A percentile compares a stretch with the other conserved stretches of the same genome.
phyloP scores from a whole-genome alignment of 2,113 vertebrate genomes.

The Anthoscopus minutus region DNA sequence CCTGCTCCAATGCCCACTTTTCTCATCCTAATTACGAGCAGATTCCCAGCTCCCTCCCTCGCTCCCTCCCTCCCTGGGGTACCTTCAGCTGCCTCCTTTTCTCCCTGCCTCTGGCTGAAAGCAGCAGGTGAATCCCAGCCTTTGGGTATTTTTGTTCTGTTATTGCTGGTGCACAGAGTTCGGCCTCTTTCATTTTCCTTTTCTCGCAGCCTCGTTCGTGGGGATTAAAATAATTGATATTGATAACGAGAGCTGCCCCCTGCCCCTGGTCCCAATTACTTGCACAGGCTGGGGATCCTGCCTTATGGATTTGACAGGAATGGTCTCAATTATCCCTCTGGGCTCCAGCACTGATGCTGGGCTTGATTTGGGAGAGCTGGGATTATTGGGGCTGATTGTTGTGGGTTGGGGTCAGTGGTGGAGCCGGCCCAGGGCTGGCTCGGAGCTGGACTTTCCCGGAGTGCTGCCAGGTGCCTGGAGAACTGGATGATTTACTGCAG shows the following conservation, averaged over 20 bases:
- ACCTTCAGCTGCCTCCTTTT: background rate
- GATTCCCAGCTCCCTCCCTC: background rate
- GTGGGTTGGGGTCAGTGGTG: background rate
- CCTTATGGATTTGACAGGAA: background rate
- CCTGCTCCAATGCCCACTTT: conserved; percentile 17
- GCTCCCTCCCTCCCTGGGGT: background rate
- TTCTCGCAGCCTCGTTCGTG: background rate
- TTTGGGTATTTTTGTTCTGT: background rate
- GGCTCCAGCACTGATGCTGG: conserved; percentile 9
- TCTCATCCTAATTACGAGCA: conserved; percentile 49
- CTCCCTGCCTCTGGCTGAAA: background rate
- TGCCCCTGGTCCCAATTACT: conserved; percentile 30
- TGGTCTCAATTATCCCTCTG: conserved; percentile 50
- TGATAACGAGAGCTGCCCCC: conserved; percentile 18
- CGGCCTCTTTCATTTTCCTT: background rate
- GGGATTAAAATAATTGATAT: conserved; percentile 45
- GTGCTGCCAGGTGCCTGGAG: background rate
- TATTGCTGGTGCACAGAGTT: background rate
- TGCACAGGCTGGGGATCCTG: background rate
- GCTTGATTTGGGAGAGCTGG: conserved; percentile 23
- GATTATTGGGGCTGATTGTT: conserved; percentile 1
- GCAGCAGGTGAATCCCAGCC: background rate
- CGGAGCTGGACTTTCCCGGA: background rate
- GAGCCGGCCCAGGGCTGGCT: background rate
- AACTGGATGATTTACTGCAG: background rate